phyloP scores from a whole-genome alignment of 2,888 invertebrate genomes.

The Julus scandinavius region DNA sequence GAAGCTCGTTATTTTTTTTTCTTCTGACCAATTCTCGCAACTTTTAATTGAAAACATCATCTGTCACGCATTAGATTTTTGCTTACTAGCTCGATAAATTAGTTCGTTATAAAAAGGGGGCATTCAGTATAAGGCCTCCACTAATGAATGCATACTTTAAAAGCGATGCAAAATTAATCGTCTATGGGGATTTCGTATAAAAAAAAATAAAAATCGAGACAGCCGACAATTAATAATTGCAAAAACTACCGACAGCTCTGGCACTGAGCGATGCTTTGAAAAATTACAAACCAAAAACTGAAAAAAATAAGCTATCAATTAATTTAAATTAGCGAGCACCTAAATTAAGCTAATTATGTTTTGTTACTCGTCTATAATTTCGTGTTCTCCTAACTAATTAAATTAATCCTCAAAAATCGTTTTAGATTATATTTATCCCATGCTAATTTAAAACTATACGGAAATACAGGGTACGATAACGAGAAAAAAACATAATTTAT shows the following conservation, averaged over 20 bases:
- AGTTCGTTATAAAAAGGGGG: neutral
- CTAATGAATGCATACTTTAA: slow-evolving; percentile 27
- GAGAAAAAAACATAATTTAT: neutral
- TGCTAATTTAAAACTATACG: neutral
- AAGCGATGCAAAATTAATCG: slow-evolving; percentile 43
- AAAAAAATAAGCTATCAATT: neutral
- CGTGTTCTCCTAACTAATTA: neutral
- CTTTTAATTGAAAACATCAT: slow-evolving; percentile 37
- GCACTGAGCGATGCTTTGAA: neutral
- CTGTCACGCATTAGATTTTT: slow-evolving; percentile 21
- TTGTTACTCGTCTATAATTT: slow-evolving; percentile 14
- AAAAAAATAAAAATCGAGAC: neutral
- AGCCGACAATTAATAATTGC: slow-evolving; percentile 43
- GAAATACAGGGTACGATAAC: neutral
- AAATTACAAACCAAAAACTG: neutral
- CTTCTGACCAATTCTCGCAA: neutral
- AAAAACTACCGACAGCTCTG: neutral
- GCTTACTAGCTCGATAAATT: slow-evolving; percentile 40
- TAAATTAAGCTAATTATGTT: slow-evolving; percentile 40
- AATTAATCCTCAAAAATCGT: neutral
- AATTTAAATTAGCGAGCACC: slow-evolving; percentile 44
- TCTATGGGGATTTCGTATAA: neutral
- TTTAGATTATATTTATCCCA: neutral
- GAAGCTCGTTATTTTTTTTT: slow-evolving; percentile 18
- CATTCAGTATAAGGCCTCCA: neutral